These are phyloP conservation scores for Pipa parva DNA, from an alignment of 2,113 vertebrate genomes.

Conservation along the genomic window DNA sequence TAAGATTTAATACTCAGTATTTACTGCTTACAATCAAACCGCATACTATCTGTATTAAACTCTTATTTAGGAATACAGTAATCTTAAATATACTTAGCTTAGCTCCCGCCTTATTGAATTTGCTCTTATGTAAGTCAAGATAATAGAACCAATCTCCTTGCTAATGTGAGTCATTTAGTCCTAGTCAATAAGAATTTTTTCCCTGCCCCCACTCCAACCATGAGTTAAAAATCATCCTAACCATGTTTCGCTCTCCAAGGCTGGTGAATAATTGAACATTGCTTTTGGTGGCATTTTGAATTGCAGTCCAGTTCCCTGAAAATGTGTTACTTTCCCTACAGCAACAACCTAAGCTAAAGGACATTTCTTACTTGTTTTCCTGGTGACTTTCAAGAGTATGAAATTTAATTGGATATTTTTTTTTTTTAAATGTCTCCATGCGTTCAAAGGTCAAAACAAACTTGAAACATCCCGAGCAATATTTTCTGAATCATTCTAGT, in stretches of 20 bases:
- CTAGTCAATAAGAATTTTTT: too few relatives aligned
- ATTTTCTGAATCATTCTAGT: background rate
- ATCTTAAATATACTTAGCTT: too few relatives aligned
- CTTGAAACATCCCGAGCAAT: background rate
- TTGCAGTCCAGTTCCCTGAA: constrained; percentile 27
- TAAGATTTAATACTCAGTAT: too few relatives aligned
- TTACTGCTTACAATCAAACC: too few relatives aligned
- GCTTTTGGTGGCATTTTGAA: constrained; percentile 37
- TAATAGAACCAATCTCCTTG: too few relatives aligned
- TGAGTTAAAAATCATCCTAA: constrained; percentile 52
- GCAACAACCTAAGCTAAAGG: constrained; percentile 41
- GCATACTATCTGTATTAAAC: too few relatives aligned
- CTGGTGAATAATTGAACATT: constrained; percentile 59
- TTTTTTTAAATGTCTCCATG: background rate
- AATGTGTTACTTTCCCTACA: constrained; percentile 19
- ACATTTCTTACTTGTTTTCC: constrained; percentile 25
- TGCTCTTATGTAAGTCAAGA: too few relatives aligned
- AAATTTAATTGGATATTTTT: constrained; percentile 32
- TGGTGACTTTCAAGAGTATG: constrained; percentile 25
- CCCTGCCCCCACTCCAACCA: too few relatives aligned
- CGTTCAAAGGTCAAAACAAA: constrained; percentile 19
- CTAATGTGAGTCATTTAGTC: too few relatives aligned
- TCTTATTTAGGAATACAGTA: too few relatives aligned
- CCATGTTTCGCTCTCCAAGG: constrained; percentile 45
- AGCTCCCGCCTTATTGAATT: too few relatives aligned